Evolutionary conservation across 2,113 vertebrate species (phyloP).

Genomic region (Bos javanicus): DNA sequence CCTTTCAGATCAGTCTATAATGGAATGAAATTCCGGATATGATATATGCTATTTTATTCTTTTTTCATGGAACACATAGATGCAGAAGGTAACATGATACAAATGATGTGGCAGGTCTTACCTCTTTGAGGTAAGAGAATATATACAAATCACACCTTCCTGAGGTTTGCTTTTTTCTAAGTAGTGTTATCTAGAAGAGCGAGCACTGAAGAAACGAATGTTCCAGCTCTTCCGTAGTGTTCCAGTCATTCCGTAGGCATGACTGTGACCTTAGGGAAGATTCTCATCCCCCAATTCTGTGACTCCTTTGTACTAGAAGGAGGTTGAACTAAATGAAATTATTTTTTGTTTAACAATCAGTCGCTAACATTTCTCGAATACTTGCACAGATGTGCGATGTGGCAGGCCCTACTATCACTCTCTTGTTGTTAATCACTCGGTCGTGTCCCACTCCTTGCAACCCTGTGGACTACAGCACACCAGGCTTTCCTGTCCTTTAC

Average conservation of each 20-base stretch:
- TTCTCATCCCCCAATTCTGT: background rate
- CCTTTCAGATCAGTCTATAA: background rate
- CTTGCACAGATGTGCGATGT: background rate
- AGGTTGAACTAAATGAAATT: background rate
- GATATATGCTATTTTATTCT: background rate
- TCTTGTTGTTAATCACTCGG: background rate
- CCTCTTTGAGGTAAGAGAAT: background rate
- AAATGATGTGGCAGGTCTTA: slow-evolving; percentile 11
- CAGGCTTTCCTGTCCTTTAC: background rate
- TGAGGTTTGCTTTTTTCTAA: background rate
- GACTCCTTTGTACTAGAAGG: background rate
- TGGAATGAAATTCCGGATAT: background rate
- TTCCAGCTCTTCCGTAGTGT: background rate
- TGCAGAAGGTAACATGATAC: background rate
- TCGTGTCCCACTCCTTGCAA: background rate
- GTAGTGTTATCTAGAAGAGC: background rate
- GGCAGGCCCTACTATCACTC: background rate
- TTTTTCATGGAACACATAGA: background rate
- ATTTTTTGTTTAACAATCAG: background rate
- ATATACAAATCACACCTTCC: background rate
- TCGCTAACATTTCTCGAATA: background rate
- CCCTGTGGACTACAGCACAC: background rate
- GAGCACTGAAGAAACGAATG: background rate
- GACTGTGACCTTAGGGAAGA: background rate
- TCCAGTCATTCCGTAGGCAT: too few species aligned